Evolutionary conservation across 2,888 invertebrate species (phyloP).

Genomic region (Perizoma flavofasciatum): DNA sequence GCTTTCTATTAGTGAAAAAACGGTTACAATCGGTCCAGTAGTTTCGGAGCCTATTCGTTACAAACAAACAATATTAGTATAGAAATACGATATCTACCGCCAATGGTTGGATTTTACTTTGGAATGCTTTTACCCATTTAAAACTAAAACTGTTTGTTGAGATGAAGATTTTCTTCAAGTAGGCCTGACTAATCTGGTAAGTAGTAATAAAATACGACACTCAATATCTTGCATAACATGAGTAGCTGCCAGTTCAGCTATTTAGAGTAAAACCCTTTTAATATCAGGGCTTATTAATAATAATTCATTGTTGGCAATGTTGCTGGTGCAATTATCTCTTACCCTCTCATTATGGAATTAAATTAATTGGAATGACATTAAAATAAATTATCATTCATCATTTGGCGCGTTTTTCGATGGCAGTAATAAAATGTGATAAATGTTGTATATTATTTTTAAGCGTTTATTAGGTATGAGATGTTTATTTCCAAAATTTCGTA

Average conservation of each 20-base stretch:
- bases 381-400: slow-evolving; percentile 24
- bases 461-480: not conserved
- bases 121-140: too few relatives aligned
- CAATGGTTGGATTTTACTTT: too few relatives aligned
- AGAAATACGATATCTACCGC: too few relatives aligned
- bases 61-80: too few relatives aligned
- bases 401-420: slow-evolving; percentile 16
- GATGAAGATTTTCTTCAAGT: too few relatives aligned
- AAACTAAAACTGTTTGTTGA: too few relatives aligned
- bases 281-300: not conserved
- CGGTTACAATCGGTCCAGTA: too few relatives aligned
- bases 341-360: slow-evolving; percentile 21
- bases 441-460: not conserved
- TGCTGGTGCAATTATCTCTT: not conserved
- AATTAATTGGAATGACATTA: slow-evolving; percentile 26
- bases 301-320: not conserved
- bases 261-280: slow-evolving; percentile 18
- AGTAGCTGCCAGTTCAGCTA: slow-evolving; percentile 18
- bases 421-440: slow-evolving; percentile 16
- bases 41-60: too few relatives aligned
- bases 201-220: not conserved
- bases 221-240: slow-evolving; percentile 6
- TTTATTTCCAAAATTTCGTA: too few relatives aligned
- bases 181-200: not conserved
- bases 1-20: too few relatives aligned